phyloP scores from a whole-genome alignment of 2,888 invertebrate species.

The Drosophila nr. perissopoda region DNA sequence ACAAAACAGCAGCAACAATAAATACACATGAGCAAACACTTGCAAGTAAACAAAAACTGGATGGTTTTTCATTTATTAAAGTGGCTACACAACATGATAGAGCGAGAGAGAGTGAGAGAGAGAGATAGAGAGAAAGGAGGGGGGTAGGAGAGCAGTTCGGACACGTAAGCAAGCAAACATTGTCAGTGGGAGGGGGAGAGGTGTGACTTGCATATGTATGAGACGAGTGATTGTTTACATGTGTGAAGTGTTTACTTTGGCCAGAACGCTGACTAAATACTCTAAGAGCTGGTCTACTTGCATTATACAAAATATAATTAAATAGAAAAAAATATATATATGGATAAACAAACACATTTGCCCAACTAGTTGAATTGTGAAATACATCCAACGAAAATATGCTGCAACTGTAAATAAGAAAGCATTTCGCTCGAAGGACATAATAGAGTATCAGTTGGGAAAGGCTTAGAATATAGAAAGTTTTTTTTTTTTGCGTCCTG shows the following conservation, averaged over 20 bases:
- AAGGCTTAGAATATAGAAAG: not conserved
- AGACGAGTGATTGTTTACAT: conserved; percentile 25
- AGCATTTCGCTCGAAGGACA: not conserved
- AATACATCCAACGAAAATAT: not conserved
- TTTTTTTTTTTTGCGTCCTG: no score
- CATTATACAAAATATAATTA: not conserved
- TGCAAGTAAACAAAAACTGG: conserved; percentile 59
- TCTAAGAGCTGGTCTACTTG: not conserved
- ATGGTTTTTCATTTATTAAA: conserved; percentile 79
- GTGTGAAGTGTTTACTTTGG: not conserved
- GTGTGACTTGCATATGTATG: conserved; percentile 43
- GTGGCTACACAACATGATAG: conserved; percentile 47
- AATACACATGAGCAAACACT: conserved; percentile 44
- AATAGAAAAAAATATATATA: not conserved
- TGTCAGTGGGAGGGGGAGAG: not conserved
- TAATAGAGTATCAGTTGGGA: not conserved
- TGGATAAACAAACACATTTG: not conserved
- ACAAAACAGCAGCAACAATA: conserved; percentile 16
- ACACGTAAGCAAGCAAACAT: conserved; percentile 51
- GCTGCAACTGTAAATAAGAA: not conserved
- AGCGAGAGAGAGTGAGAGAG: not conserved
- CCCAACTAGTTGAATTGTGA: not conserved
- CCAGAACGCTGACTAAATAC: conserved; percentile 8
- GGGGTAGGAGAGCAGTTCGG: conserved; percentile 27
- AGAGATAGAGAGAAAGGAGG: no score